phyloP scores from a whole-genome alignment of 2,113 vertebrate species.

The Halichoerus grypus region DNA sequence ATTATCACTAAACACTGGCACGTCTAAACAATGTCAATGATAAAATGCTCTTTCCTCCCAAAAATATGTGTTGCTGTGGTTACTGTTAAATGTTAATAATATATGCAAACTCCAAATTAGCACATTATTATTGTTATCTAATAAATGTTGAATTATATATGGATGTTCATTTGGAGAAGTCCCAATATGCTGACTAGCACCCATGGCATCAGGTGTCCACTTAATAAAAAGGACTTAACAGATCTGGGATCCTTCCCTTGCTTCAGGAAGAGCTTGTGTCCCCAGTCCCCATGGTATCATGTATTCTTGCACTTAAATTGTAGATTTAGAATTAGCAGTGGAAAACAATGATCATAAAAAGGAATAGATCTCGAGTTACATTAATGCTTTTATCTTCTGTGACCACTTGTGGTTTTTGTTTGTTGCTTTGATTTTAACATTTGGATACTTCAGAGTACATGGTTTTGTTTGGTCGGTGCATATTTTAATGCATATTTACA shows the following conservation, averaged over 20 bases:
- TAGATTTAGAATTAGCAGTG: not conserved
- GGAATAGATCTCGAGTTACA: not conserved
- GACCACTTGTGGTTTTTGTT: not conserved
- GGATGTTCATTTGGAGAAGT: not conserved
- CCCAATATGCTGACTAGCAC: not conserved
- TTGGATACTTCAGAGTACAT: not conserved
- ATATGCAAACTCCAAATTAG: not conserved
- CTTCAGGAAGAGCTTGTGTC: rapidly evolving
- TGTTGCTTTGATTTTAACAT: not conserved
- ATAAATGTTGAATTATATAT: not conserved
- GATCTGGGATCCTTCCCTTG: not conserved
- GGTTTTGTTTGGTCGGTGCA: not conserved
- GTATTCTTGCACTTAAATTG: not conserved
- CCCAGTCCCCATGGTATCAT: not conserved
- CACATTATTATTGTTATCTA: not conserved
- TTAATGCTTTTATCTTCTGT: not conserved
- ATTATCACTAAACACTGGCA: not conserved
- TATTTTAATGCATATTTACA: not conserved
- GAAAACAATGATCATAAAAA: not conserved
- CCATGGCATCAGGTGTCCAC: not conserved
- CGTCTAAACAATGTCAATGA: not conserved
- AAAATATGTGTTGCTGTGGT: not conserved
- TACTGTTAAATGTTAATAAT: not conserved
- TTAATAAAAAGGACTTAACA: not conserved
- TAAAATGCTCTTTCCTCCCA: not conserved